Base-by-base conservation (phyloP, 2,113 vertebrate genomes). In the Ursus arctos region DNA sequence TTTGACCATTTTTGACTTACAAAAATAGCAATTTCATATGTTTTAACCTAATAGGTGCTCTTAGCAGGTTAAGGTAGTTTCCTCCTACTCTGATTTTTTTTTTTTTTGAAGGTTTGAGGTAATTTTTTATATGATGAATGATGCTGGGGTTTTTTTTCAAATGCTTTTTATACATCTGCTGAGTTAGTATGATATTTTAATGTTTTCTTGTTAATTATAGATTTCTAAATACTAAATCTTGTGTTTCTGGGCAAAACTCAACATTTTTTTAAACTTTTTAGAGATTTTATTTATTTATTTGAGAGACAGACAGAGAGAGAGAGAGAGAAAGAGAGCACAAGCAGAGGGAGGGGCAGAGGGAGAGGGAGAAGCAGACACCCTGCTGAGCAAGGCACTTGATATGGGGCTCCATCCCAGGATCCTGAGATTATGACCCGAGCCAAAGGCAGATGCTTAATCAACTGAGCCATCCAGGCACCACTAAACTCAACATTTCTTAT, bases 61-160 rank as follows among this genome's bases (percentile, higher is more conserved):
- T 72, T 53, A 79, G 24, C 51, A 82, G 76, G 57, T 76, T 59
- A 51, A 74, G 21, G n/a, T 88, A 74, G 55, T 53, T 88, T 7
- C 49, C 24, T 47, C 31, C 22, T 92, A 88, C 47, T 53, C 71
- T 89, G 14, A 80, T 19, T 6, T 47, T 79, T 81, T 92, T 85
- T 36, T 81, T 49, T 31, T 26, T 31, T 7, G 84, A 82, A 93
- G 61, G 31, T 84, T 88, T 12, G 18, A 51, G 4, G 26, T 71
- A 72, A 43, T 88, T 88, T 95, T 69, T 53, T 24, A 88, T 91
- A 47, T 80, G 67, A 80, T 74, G 22, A 97, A 95, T 26, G 15
- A 93, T 88, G 26, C 16, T 15, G 49, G 82, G 53, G 67, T 24
- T 74, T 71, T 33, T 47, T 94, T 74, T 55, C 2, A 82, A 95